Evolutionary conservation across 1,140 invertebrate genomes (phyloP).

Genomic region (Lepidurus couesii): DNA sequence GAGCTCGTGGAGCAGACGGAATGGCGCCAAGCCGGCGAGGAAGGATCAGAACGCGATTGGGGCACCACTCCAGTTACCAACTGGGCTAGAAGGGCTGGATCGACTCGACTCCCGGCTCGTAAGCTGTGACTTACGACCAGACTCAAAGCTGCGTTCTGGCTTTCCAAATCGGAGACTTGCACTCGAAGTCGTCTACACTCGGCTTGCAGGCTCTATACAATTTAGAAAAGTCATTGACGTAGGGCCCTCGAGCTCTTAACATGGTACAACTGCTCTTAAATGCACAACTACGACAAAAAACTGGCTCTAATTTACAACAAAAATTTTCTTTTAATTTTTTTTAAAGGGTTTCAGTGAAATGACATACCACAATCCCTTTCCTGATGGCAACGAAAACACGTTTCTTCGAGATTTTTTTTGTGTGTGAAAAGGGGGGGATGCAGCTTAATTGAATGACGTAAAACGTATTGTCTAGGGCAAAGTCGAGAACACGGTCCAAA

Average conservation of each 20-base stretch:
- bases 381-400: neutral
- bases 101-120: neutral
- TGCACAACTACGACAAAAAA: neutral
- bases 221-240: conserved; percentile 28
- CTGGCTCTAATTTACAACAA: neutral
- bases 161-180: conserved; percentile 46
- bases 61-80: neutral
- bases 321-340: no score
- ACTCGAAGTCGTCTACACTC: conserved; percentile 47
- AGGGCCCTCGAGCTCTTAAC: no score
- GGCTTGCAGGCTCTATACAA: conserved; percentile 44
- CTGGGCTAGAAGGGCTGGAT: neutral
- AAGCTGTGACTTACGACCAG: conserved; percentile 39
- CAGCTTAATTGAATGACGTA: no score
- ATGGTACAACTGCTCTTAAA: no score
- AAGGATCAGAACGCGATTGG: neutral
- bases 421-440: neutral
- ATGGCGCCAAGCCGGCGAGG: neutral
- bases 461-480: no score
- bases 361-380: neutral
- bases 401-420: neutral
- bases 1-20: conserved; percentile 12
- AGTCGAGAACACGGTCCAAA: no score
- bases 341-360: neutral
- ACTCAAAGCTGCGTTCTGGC: conserved; percentile 45